Conservation (phyloP, 2,888 invertebrate species). For the Drosophila phalerata region DNA sequence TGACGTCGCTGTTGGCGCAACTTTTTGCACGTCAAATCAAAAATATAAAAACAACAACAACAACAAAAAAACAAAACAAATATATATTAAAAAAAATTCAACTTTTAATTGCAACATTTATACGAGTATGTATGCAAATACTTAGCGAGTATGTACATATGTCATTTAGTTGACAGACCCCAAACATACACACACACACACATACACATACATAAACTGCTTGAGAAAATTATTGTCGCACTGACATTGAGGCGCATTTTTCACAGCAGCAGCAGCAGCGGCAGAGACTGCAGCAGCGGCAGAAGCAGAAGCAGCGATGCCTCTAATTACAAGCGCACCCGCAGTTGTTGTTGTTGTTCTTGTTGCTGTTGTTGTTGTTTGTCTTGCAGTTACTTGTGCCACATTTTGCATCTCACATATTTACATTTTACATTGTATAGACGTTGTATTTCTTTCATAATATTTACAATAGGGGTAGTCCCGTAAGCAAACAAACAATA, state of each 20-base stretch:
- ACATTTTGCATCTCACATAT: conserved; percentile 71
- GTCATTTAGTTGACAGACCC: conserved; percentile 28
- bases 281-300: conserved; percentile 9
- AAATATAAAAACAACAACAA: conserved; percentile 18
- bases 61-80: conserved; percentile 29
- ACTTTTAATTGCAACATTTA: conserved; percentile 59
- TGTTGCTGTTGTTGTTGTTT: conserved; percentile 39
- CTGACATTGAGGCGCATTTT: conserved; percentile 71
- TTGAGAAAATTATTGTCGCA: conserved; percentile 74
- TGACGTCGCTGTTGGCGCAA: conserved; percentile 61
- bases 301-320: conserved; percentile 32
- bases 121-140: too few relatives aligned
- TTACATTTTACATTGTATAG: conserved; percentile 51
- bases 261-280: conserved; percentile 36
- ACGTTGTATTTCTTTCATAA: conserved; percentile 30
- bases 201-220: conserved; percentile 64
- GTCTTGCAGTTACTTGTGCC: conserved; percentile 74
- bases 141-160: too few relatives aligned
- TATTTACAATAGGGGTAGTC: conserved; percentile 44
- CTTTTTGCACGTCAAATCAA: conserved; percentile 59
- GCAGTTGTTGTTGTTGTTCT: conserved; percentile 45
- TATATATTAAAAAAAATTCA: conserved; percentile 32
- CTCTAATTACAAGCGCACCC: conserved; percentile 70
- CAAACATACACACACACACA: too few relatives aligned
- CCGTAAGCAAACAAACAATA: neutral